Percentiles rank a stretch among this genome's conserved stretches.
These are phyloP conservation scores for Suillia variegata DNA, from an alignment of 2,888 invertebrate genomes.

Conservation along the genomic window DNA sequence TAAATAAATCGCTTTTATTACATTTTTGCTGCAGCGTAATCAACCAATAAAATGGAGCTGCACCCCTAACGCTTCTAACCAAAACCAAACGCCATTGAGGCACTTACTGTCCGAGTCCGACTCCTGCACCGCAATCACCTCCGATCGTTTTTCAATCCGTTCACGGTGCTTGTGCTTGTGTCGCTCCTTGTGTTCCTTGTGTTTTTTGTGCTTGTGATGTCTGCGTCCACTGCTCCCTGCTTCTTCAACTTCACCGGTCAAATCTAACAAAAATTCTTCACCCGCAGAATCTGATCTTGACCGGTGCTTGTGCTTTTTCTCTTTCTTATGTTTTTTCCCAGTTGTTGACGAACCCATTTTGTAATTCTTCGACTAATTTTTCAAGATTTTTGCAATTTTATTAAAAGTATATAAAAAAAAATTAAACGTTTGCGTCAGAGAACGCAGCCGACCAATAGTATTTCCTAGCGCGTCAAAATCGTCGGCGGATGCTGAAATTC, in stretches of 20 bases:
- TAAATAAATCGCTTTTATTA: constrained; percentile 39
- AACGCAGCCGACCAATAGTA: too few relatives aligned
- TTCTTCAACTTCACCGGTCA: constrained; percentile 38
- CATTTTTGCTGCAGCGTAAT: constrained; percentile 27
- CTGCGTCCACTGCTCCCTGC: constrained; percentile 31
- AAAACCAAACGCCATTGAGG: not conserved
- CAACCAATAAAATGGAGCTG: constrained; percentile 27
- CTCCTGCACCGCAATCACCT: constrained; percentile 53
- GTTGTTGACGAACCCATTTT: constrained; percentile 59
- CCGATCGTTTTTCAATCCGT: constrained; percentile 37
- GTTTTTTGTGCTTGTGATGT: constrained; percentile 44
- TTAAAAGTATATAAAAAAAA: too few relatives aligned
- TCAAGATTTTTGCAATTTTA: too few relatives aligned
- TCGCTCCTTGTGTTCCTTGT: constrained; percentile 55
- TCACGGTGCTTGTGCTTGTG: constrained; percentile 42
- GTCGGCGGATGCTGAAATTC: too few relatives aligned
- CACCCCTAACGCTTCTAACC: constrained; percentile 22
- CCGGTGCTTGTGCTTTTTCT: constrained; percentile 54
- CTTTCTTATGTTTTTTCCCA: constrained; percentile 60
- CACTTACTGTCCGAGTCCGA: constrained; percentile 62
- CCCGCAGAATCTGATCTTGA: constrained; percentile 37
- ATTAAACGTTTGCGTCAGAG: too few relatives aligned
- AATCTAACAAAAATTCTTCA: constrained; percentile 39
- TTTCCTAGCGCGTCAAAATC: too few relatives aligned
- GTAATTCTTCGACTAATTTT: too few relatives aligned